Conservation (phyloP, 2,113 vertebrate species). For the Otis tarda region DNA sequence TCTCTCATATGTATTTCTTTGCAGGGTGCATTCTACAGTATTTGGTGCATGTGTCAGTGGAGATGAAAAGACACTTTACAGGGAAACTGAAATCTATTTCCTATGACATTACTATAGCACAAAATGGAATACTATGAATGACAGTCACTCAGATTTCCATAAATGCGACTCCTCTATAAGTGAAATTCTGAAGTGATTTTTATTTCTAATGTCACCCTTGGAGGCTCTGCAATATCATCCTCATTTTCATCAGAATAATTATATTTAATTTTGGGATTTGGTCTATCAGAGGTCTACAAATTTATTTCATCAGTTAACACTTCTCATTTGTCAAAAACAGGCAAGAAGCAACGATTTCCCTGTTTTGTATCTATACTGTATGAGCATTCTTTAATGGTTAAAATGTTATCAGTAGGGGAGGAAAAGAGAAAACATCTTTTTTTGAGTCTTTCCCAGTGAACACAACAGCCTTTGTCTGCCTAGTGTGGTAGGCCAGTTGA, state of each 20-base stretch:
- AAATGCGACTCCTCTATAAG: background rate
- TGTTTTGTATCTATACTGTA: background rate
- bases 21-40: background rate
- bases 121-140: conserved; percentile 41
- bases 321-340: background rate
- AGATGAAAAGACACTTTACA: conserved; percentile 55
- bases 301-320: background rate
- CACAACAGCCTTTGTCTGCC: background rate
- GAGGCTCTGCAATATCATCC: conserved; percentile 16
- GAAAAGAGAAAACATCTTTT: background rate
- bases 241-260: conserved; percentile 44
- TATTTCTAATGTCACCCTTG: conserved; percentile 43
- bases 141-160: conserved; percentile 48
- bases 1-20: conserved; percentile 42
- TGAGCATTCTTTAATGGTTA: background rate
- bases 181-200: conserved; percentile 31
- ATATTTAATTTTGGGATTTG: conserved; percentile 22
- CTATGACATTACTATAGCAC: conserved; percentile 41
- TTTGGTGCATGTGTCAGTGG: conserved; percentile 50
- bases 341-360: background rate
- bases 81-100: conserved; percentile 46
- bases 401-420: background rate
- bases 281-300: background rate
- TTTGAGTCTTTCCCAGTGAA: background rate
- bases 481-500: background rate